Base-by-base conservation (phyloP, 2,113 vertebrate species). In the Seriola aureovittata region DNA sequence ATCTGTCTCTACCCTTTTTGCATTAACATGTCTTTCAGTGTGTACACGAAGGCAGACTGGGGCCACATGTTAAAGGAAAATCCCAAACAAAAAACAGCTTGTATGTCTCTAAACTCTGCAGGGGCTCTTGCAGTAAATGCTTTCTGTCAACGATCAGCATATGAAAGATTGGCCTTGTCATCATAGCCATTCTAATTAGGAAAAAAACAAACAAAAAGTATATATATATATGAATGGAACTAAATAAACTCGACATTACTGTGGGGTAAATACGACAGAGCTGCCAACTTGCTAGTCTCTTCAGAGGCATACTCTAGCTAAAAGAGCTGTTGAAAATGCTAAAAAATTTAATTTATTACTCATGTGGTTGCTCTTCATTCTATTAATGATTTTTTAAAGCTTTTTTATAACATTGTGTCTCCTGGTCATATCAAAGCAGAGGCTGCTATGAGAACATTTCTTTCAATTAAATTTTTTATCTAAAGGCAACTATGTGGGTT, bases 181-280 rank as follows among this genome's bases (percentile, higher is more conserved):
- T 38, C 17, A 48, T 54, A 42, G 29, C n/a, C 32, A 42, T 12
- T 50, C 17, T 7, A 68, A 50, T 68, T 68, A 50, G 11, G 25
- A 64, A 57, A 71, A 2, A 50, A 57, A 71, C 12, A 38, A 48
- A 48, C 60, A 62, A 13, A 63, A 21, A 23, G 14, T 38, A 42
- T 36, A 36, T 17, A 50, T 17, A 44, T 16, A 16, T 23, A 50
- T 34, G 48, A 64, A 55, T 29, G 32, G 10, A 60, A 8, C 13
- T 59, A 60, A 57, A 58, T 16, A 50, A 48, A 42, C 8, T 44
- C 14, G 7, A 58, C 34, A 54, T 76, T 46, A 25, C 72, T 71
- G 72, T 60, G 14, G 59, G 48, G 36, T 59, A 71, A 71, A 85
- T 59, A 29, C 1, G 32, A 64, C n/a, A 44, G 25, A 48, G 29